Conservation (phyloP, 2,113 vertebrate genomes). For the Trogon surrucura region DNA sequence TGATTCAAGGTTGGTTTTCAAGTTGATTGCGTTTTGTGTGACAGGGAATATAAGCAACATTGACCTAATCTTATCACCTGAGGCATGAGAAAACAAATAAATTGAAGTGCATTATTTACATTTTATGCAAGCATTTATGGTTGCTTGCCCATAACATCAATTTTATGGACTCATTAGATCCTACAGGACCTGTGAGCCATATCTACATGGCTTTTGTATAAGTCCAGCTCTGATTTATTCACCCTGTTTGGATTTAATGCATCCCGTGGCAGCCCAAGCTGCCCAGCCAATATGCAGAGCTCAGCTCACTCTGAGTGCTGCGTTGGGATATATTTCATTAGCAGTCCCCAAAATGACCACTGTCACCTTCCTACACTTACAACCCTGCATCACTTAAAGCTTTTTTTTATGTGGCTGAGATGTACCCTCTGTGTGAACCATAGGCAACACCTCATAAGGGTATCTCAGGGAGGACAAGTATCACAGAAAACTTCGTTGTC, state of each 20-base stretch:
- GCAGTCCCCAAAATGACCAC: not conserved
- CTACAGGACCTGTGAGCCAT: not conserved
- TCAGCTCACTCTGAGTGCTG: not conserved
- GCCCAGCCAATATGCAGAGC: not conserved
- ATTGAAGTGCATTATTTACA: not conserved
- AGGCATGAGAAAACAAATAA: not conserved
- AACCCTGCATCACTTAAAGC: not conserved
- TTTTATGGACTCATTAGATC: not conserved
- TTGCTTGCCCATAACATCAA: not conserved
- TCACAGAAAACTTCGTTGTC: not conserved
- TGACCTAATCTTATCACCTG: not conserved
- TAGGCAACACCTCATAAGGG: not conserved
- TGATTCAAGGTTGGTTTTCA: not conserved
- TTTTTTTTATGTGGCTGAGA: not conserved
- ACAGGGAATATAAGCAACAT: not conserved
- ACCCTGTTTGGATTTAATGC: not conserved
- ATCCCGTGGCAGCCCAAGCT: not conserved
- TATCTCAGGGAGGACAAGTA: not conserved
- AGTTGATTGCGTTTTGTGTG: not conserved
- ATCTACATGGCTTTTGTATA: not conserved
- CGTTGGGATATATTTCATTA: not conserved
- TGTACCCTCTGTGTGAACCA: rapidly evolving
- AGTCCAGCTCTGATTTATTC: not conserved
- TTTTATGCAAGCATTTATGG: not conserved
- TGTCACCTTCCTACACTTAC: not conserved